These are phyloP conservation scores for Ophonus ardosiacus DNA, from an alignment of 2,888 invertebrate genomes.

Conservation along the genomic window DNA sequence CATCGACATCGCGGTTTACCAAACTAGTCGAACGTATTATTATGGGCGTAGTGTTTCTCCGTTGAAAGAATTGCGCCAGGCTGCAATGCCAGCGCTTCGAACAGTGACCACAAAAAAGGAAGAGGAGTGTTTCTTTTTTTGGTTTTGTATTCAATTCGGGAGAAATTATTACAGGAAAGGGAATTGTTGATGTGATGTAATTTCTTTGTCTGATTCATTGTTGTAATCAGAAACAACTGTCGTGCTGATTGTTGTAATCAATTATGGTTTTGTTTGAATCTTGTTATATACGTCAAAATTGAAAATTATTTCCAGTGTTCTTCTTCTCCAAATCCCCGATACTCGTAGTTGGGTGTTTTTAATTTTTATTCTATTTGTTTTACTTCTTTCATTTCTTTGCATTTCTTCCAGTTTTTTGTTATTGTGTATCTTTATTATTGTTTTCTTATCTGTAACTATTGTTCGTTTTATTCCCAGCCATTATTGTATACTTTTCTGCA, in stretches of 20 bases:
- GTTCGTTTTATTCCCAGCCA: too few relatives aligned
- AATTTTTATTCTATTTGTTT: too few relatives aligned
- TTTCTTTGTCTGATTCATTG: background rate
- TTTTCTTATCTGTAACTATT: too few relatives aligned
- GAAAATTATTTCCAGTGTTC: too few relatives aligned
- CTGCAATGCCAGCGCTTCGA: background rate
- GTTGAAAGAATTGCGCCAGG: conserved; percentile 46
- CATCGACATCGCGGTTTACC: conserved; percentile 28
- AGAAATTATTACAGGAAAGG: background rate
- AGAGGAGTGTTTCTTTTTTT: background rate
- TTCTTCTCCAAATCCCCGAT: too few relatives aligned
- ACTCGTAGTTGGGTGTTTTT: too few relatives aligned
- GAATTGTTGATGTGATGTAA: background rate
- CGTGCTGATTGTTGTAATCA: background rate
- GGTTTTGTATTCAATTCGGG: background rate
- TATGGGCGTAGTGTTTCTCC: conserved; percentile 47
- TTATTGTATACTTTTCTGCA: too few relatives aligned
- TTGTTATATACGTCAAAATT: background rate
- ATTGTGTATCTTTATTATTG: too few relatives aligned
- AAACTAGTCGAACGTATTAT: conserved; percentile 54
- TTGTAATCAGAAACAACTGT: background rate
- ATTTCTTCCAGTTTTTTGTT: too few relatives aligned
- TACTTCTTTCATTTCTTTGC: too few relatives aligned
- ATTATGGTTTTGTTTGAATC: background rate
- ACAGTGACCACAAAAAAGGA: conserved; percentile 21